Percentiles rank a stretch among this genome's conserved stretches.
Conservation (phyloP, 2,113 vertebrate species). For the Astur gentilis region DNA sequence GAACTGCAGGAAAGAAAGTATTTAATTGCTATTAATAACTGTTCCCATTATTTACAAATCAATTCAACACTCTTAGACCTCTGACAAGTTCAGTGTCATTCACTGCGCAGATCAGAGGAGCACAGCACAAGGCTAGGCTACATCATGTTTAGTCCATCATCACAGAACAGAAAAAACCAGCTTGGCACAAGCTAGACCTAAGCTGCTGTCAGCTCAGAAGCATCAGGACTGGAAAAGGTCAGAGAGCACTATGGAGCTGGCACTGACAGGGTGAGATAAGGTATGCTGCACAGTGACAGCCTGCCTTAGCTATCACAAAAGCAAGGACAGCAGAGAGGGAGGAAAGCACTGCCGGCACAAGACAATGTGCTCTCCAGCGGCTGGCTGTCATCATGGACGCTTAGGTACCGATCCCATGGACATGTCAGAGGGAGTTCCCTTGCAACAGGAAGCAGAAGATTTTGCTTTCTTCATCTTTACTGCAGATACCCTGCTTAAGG, state of each 20-base stretch:
- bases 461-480: neutral
- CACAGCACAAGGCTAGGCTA: neutral
- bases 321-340: neutral
- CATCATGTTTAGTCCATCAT: neutral
- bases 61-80: neutral
- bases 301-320: neutral
- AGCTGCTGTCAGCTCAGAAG: neutral
- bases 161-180: neutral
- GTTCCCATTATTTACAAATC: neutral
- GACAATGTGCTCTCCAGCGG: neutral
- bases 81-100: neutral
- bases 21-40: neutral
- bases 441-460: neutral
- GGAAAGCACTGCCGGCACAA: neutral
- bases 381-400: neutral
- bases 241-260: neutral
- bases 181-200: neutral
- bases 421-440: neutral
- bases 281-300: neutral
- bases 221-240: conserved; percentile 30
- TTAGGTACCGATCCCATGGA: neutral
- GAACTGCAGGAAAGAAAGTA: neutral
- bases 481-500: neutral
- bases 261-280: neutral
- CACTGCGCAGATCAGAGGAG: neutral